Evolutionary conservation across 1,140 invertebrate species (phyloP).

Genomic region (Ruditapes philippinarum): DNA sequence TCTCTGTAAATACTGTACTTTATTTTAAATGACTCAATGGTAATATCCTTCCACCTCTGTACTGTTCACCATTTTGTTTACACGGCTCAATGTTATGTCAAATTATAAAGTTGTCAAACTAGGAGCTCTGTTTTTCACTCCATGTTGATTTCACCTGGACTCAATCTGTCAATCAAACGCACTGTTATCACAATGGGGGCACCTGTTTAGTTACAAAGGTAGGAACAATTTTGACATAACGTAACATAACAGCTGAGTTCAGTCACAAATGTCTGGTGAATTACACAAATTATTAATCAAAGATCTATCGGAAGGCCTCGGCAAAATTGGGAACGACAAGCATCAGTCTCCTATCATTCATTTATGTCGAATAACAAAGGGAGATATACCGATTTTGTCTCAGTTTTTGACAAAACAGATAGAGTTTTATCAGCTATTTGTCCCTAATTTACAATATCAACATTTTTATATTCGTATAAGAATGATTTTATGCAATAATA

Average conservation of each 20-base stretch:
- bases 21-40: no score
- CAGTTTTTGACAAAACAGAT: constrained; percentile 47
- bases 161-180: constrained; percentile 55
- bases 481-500: no score
- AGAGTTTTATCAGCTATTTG: constrained; percentile 6
- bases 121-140: constrained; percentile 29
- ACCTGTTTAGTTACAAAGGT: constrained; percentile 56
- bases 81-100: neutral
- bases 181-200: constrained; percentile 55
- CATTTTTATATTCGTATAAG: neutral
- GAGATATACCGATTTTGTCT: constrained; percentile 32
- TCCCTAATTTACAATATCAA: neutral
- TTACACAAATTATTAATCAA: constrained; percentile 47
- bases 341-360: constrained; percentile 27
- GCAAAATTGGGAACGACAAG: constrained; percentile 25
- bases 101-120: constrained; percentile 60
- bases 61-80: no score
- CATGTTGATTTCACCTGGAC: constrained; percentile 63
- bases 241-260: constrained; percentile 30
- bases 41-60: no score
- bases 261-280: constrained; percentile 31
- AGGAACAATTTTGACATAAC: constrained; percentile 32
- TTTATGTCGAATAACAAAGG: constrained; percentile 46
- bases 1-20: no score
- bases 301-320: constrained; percentile 7